phyloP scores from a whole-genome alignment of 2,797 vertebrate species.

The Myotis myotis region DNA sequence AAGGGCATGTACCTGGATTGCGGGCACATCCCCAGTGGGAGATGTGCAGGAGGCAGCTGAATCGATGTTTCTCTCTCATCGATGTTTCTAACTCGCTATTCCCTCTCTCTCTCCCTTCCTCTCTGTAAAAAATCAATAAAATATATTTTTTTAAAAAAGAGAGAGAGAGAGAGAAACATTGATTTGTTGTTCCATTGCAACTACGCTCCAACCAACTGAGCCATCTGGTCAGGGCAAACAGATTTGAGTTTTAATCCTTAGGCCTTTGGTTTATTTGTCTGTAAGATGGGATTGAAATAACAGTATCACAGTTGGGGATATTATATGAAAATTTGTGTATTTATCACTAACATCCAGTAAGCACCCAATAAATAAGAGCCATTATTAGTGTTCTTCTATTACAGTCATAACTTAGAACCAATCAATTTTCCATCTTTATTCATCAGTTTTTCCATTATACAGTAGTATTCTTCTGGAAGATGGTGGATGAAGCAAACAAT shows the following conservation, averaged over 20 bases:
- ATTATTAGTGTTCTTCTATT: background rate
- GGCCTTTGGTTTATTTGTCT: background rate
- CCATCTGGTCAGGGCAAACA: background rate
- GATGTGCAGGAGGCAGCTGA: no score
- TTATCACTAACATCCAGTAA: background rate
- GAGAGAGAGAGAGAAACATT: background rate
- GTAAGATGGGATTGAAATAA: background rate
- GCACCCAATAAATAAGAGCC: background rate
- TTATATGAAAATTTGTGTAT: background rate
- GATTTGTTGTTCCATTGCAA: background rate
- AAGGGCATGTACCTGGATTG: no score
- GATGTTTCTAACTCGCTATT: no score
- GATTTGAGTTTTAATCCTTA: constrained; percentile 11
- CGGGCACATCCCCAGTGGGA: no score
- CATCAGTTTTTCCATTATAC: background rate
- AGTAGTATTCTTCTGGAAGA: background rate
- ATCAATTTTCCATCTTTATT: background rate
- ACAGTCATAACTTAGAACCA: background rate
- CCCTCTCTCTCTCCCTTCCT: no score
- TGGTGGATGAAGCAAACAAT: background rate
- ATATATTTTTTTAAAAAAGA: background rate
- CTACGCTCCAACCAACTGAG: background rate
- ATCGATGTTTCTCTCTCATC: no score
- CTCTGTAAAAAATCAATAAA: no score
- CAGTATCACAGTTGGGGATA: background rate